These are phyloP conservation scores for Apodemia duryi DNA, from an alignment of 2,888 invertebrate species.

Conservation along the genomic window DNA sequence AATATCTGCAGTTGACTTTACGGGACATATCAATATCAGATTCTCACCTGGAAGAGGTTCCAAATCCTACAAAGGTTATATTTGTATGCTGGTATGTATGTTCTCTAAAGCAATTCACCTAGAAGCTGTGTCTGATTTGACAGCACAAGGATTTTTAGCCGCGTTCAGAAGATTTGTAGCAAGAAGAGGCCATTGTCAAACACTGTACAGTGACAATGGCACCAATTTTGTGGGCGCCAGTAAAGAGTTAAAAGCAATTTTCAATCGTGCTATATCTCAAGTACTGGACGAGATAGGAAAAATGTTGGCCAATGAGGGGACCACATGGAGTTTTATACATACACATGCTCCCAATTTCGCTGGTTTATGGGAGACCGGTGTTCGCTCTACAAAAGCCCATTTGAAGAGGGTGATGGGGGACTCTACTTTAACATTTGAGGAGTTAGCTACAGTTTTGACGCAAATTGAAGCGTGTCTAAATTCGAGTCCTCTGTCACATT, in stretches of 20 bases:
- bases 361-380: constrained; percentile 33
- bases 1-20: not conserved
- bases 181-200: constrained; percentile 18
- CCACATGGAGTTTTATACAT: constrained; percentile 31
- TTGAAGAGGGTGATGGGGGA: constrained; percentile 22
- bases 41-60: not conserved
- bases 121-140: constrained; percentile 15
- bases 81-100: not conserved
- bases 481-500: too few species aligned
- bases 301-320: not conserved
- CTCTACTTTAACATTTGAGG: constrained; percentile 27
- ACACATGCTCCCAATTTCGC: constrained; percentile 31
- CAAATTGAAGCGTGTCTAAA: constrained; percentile 26
- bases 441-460: constrained; percentile 25
- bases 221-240: not conserved
- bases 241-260: not conserved
- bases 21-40: too few species aligned
- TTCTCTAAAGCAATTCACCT: constrained; percentile 15
- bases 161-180: constrained; percentile 17
- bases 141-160: constrained; percentile 15
- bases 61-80: not conserved
- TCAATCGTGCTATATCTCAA: not conserved
- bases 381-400: constrained; percentile 27
- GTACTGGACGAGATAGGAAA: not conserved
- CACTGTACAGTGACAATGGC: constrained; percentile 2